Evolutionary conservation across 2,113 vertebrate genomes (phyloP).

Genomic region (Forbesichthys agassizii): DNA sequence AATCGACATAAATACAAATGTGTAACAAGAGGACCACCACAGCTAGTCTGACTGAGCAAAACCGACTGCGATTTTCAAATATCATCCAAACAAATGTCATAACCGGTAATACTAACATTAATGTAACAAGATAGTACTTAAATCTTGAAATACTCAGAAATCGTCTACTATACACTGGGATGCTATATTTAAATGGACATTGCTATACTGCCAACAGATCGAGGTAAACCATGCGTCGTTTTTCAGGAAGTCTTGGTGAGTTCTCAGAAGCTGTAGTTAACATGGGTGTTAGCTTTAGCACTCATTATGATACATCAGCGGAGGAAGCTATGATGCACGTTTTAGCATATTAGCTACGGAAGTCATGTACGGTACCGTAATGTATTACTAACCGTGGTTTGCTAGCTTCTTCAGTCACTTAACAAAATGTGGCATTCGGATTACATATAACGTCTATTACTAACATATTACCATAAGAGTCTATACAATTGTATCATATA

Average conservation of each 20-base stretch:
- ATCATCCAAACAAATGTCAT: background rate
- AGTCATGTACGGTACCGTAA: slow-evolving; percentile 32
- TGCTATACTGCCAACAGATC: background rate
- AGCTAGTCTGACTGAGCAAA: background rate
- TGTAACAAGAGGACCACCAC: background rate
- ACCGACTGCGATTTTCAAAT: background rate
- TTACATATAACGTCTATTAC: background rate
- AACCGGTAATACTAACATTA: background rate
- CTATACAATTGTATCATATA: background rate
- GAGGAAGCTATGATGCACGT: slow-evolving; percentile 39
- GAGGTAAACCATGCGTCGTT: slow-evolving; percentile 38
- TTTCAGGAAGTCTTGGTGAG: slow-evolving; percentile 62
- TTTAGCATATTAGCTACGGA: slow-evolving; percentile 60
- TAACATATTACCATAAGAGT: background rate
- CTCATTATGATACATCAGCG: slow-evolving; percentile 42
- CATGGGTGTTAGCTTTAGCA: slow-evolving; percentile 52
- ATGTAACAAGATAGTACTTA: background rate
- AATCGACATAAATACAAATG: background rate
- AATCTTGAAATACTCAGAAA: background rate
- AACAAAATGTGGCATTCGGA: background rate
- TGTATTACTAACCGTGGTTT: slow-evolving; percentile 3
- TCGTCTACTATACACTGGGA: background rate
- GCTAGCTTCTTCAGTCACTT: slow-evolving; percentile 4
- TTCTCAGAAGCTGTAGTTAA: slow-evolving; percentile 69
- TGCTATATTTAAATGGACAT: background rate